A percentile compares a stretch with the other conserved stretches of the same genome.
phyloP scores from a whole-genome alignment of 2,113 vertebrate species.

The Murina feae region DNA sequence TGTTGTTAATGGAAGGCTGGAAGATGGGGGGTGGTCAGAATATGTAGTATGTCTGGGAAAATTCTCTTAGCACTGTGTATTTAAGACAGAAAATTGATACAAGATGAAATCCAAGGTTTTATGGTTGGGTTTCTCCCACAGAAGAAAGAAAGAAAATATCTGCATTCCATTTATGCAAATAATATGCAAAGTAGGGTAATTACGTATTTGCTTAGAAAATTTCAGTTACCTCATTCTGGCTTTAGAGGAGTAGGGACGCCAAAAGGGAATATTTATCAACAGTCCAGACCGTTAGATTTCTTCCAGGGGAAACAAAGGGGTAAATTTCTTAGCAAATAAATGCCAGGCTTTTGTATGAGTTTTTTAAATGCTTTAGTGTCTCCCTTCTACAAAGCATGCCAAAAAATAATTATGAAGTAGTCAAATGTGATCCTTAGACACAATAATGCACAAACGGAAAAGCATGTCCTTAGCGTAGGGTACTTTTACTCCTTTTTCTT shows the following conservation, averaged over 20 bases:
- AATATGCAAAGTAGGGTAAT: slow-evolving; percentile 47
- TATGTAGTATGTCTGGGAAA: neutral
- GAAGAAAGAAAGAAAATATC: slow-evolving; percentile 55
- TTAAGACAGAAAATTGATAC: slow-evolving; percentile 31
- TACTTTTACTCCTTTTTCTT: slow-evolving; percentile 8
- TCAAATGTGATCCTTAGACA: neutral
- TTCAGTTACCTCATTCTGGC: slow-evolving; percentile 52
- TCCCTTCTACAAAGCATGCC: neutral
- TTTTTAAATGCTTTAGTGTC: slow-evolving; percentile 3
- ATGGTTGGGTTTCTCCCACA: slow-evolving; percentile 59
- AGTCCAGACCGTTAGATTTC: slow-evolving; percentile 45
- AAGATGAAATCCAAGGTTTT: slow-evolving; percentile 41
- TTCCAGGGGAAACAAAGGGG: slow-evolving; percentile 61
- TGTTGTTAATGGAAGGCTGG: neutral
- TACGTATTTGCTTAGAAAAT: slow-evolving; percentile 40
- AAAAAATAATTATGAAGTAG: neutral
- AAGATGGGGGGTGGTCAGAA: neutral
- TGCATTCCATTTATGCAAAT: slow-evolving; percentile 47
- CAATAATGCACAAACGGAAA: neutral
- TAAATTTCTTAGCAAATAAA: slow-evolving; percentile 61
- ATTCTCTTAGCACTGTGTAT: slow-evolving; percentile 1
- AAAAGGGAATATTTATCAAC: slow-evolving; percentile 64
- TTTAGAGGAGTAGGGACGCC: slow-evolving; percentile 39
- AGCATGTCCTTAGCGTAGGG: neutral
- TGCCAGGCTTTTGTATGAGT: neutral